Evolutionary conservation across 2,888 invertebrate species (phyloP), one percentile per base, ranked within the genome.

Genomic region (Suillia variegata): DNA sequence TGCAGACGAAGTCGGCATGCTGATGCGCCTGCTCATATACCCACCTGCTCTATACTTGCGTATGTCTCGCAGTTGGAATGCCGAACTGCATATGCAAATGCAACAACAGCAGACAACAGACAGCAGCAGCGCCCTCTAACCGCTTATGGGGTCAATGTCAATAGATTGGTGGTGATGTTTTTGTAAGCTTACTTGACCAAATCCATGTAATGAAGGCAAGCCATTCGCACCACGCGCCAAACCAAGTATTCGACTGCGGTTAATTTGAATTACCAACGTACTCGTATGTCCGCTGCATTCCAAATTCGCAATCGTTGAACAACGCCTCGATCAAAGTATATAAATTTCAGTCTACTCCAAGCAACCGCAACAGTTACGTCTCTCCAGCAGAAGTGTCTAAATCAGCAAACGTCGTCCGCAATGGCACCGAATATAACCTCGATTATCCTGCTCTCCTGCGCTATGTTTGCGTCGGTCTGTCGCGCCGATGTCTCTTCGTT

Each of bases 131-230:
- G 56, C 60, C 62, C 64, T 62, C 62, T 62, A 62, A 61, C 58
- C 34, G 10, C 52, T 64, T 62, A 61, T 62, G 60, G 60, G 64
- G 64, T 64, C 64, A 62, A 64, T 62, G 64, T 62, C 64, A 64
- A 61, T 61, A 64, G 45, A 18, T 42, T 21, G 8, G 24, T 21
- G n/a, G n/a, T n/a, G n/a, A n/a, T n/a, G n/a, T n/a, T n/a, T n/a
- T n/a, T n/a, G n/a, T n/a, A n/a, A n/a, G n/a, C n/a, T n/a, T 15
- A 20, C 10, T 2, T 5, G 13, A 22, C 6, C 42, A 13, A 22
- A 48, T 48, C 48, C 54, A 18, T 18, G 31, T 33, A 21, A 26
- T 20, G 42, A 6, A 31, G 21, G 33, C 49, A 22, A 33, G 31
- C 13, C 17, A 51, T 56, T 48, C 55, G 47, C 38, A 34, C 15